These are phyloP conservation scores for Ennomos quercinarius DNA, from an alignment of 2,888 invertebrate species.

Conservation along the genomic window DNA sequence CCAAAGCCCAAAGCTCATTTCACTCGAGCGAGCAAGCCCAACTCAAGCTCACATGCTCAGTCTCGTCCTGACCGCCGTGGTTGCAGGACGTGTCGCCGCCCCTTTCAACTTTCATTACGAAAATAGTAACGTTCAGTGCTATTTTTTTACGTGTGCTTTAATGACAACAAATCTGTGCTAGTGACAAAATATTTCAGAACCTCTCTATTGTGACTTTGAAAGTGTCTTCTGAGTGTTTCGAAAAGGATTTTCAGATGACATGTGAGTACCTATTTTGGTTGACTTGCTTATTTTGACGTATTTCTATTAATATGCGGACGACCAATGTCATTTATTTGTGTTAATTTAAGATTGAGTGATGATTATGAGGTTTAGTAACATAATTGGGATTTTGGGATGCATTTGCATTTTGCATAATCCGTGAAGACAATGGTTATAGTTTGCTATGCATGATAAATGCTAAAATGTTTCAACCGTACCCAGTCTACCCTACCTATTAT, in stretches of 20 bases:
- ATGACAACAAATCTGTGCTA: constrained; percentile 27
- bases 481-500: too few relatives aligned
- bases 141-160: constrained; percentile 10
- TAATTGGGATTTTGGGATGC: too few relatives aligned
- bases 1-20: neutral
- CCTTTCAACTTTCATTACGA: constrained; percentile 58
- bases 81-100: constrained; percentile 51
- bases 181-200: constrained; percentile 26
- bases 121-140: constrained; percentile 62
- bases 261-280: constrained; percentile 42
- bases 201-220: constrained; percentile 1
- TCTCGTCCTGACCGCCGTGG: constrained; percentile 55
- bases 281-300: constrained; percentile 17
- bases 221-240: constrained; percentile 26
- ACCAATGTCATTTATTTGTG: constrained; percentile 6
- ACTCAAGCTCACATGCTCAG: constrained; percentile 42
- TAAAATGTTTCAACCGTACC: too few relatives aligned
- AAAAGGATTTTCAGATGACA: constrained; percentile 46
- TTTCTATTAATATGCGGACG: constrained; percentile 19
- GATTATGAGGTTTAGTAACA: neutral
- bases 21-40: too few relatives aligned
- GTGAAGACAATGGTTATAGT: too few relatives aligned
- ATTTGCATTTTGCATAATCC: too few relatives aligned
- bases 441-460: too few relatives aligned
- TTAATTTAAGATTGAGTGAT: constrained; percentile 1